phyloP scores from a whole-genome alignment of 2,113 vertebrate species.

The Gulo gulo region DNA sequence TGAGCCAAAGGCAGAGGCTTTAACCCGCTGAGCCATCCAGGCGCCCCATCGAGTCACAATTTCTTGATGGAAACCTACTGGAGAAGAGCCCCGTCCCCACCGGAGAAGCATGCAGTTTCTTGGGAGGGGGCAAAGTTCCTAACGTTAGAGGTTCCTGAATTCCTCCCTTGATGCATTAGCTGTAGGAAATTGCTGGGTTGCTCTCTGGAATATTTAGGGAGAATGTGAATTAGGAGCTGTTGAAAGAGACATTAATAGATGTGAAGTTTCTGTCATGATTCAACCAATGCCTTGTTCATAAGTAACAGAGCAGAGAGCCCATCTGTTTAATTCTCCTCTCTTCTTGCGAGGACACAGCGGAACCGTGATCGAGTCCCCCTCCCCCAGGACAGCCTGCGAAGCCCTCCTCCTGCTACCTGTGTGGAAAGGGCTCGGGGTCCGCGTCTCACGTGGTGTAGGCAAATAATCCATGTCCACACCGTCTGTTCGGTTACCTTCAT shows the following conservation, averaged over 20 bases:
- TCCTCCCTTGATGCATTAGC: neutral
- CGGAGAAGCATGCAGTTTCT: neutral
- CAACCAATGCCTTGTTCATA: constrained; percentile 59
- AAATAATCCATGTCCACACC: neutral
- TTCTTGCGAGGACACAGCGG: constrained; percentile 55
- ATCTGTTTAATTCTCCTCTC: constrained; percentile 55
- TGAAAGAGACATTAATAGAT: constrained; percentile 55
- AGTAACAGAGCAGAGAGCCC: constrained; percentile 58
- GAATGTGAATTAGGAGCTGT: constrained; percentile 48
- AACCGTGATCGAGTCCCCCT: constrained; percentile 15
- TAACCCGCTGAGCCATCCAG: no score
- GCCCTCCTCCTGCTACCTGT: neutral
- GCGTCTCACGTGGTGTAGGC: fast-evolving
- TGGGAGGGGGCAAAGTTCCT: neutral
- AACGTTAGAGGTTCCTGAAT: neutral
- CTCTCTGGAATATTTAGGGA: constrained; percentile 52
- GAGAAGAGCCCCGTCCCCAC: neutral
- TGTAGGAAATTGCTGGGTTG: neutral
- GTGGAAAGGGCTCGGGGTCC: neutral
- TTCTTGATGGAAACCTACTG: neutral
- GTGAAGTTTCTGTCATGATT: constrained; percentile 44
- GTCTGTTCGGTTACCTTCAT: neutral
- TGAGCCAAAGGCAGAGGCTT: no score
- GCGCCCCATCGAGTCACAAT: no score
- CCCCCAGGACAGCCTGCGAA: neutral